These are phyloP conservation scores for Poicephalus meyeri DNA, from an alignment of 2,113 vertebrate genomes.

Conservation along the genomic window DNA sequence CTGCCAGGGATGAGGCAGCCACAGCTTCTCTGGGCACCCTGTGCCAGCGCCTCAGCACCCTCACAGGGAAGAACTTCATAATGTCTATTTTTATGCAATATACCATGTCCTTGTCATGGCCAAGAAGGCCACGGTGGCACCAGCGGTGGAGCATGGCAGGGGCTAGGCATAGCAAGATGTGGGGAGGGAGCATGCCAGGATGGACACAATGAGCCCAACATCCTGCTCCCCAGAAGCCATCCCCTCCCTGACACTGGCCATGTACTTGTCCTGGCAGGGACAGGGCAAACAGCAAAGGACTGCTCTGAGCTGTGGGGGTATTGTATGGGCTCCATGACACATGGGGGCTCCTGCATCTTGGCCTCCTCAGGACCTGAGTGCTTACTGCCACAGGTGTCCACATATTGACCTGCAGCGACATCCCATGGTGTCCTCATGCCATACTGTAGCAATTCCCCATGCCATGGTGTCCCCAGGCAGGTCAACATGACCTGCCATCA, in stretches of 20 bases:
- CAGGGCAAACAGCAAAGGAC: background rate
- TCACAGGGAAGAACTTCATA: background rate
- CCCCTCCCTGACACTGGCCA: background rate
- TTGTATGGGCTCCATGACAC: background rate
- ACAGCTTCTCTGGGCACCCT: background rate
- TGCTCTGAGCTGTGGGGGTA: background rate
- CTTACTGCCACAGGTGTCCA: background rate
- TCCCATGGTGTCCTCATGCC: background rate
- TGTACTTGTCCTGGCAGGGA: accelerated
- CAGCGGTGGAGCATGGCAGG: accelerated
- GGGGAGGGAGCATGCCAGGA: background rate
- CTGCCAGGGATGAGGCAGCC: background rate
- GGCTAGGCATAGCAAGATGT: accelerated
- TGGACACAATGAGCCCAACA: background rate
- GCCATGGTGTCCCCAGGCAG: background rate
- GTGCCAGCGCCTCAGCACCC: background rate
- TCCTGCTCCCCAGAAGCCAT: background rate
- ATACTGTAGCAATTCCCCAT: background rate
- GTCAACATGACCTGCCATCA: background rate
- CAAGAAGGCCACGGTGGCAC: no score
- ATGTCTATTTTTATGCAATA: background rate
- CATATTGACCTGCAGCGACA: background rate
- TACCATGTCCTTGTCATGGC: background rate
- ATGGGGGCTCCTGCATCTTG: accelerated
- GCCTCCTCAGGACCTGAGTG: background rate